phyloP scores from a whole-genome alignment of 2,888 invertebrate species.

The Chesias legatella region DNA sequence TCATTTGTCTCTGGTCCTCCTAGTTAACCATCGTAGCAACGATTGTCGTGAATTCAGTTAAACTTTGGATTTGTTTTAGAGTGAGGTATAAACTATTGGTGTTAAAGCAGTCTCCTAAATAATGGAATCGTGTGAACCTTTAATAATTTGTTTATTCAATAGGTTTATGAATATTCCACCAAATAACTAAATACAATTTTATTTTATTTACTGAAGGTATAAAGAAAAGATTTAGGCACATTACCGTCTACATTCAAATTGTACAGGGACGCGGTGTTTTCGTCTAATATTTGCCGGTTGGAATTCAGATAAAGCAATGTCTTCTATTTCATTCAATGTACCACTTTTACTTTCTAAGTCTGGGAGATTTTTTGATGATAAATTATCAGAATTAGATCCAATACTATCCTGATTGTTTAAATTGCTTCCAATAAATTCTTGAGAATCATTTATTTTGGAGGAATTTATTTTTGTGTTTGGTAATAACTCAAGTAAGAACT shows the following conservation, averaged over 20 bases:
- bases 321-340: conserved; percentile 41
- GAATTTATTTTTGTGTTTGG: conserved; percentile 24
- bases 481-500: conserved; percentile 32
- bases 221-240: background rate
- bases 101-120: too few relatives aligned
- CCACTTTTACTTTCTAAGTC: conserved; percentile 33
- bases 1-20: too few relatives aligned
- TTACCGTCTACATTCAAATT: conserved; percentile 72
- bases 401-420: conserved; percentile 9
- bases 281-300: conserved; percentile 58
- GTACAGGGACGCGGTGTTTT: conserved; percentile 48
- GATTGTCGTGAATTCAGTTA: too few relatives aligned
- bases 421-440: conserved; percentile 6
- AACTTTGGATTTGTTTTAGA: too few relatives aligned
- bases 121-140: too few relatives aligned
- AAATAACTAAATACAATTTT: too few relatives aligned
- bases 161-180: too few relatives aligned
- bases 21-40: too few relatives aligned
- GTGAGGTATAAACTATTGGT: too few relatives aligned
- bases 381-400: conserved; percentile 12
- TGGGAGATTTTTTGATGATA: conserved; percentile 31
- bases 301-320: conserved; percentile 43
- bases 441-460: conserved; percentile 13
- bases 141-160: too few relatives aligned
- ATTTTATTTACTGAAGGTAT: background rate